These are phyloP conservation scores for Scaptomyza parva DNA, from an alignment of 2,888 invertebrate genomes.

Conservation along the genomic window DNA sequence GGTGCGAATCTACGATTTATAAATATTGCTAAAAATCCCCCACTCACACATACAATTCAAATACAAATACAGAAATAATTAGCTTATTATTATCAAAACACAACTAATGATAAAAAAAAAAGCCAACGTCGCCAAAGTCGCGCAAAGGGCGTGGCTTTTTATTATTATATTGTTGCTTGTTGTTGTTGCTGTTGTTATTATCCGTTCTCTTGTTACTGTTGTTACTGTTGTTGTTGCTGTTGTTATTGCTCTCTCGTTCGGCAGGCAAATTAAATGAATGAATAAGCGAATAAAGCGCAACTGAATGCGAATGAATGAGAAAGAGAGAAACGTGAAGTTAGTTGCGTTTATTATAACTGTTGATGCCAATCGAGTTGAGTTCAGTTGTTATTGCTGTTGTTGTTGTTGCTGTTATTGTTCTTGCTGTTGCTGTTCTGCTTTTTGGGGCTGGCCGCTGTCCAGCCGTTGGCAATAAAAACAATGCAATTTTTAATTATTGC, in stretches of 20 bases:
- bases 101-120: slow-evolving; percentile 46
- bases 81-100: slow-evolving; percentile 71
- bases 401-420: slow-evolving; percentile 7
- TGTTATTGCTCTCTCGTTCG: slow-evolving; percentile 22
- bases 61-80: slow-evolving; percentile 36
- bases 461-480: slow-evolving; percentile 55
- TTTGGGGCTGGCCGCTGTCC: slow-evolving; percentile 13
- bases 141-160: slow-evolving; percentile 52
- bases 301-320: slow-evolving; percentile 29
- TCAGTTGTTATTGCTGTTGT: slow-evolving; percentile 9
- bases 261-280: slow-evolving; percentile 41
- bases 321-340: slow-evolving; percentile 16
- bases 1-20: neutral
- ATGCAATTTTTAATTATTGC: slow-evolving; percentile 72
- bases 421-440: slow-evolving; percentile 2
- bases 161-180: neutral
- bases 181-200: neutral
- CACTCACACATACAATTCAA: slow-evolving; percentile 3
- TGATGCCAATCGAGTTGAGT: slow-evolving; percentile 17
- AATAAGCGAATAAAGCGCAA: slow-evolving; percentile 34
- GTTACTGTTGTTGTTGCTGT: slow-evolving; percentile 15
- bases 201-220: slow-evolving; percentile 18
- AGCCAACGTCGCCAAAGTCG: neutral
- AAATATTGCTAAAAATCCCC: neutral
- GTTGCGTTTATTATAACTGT: slow-evolving; percentile 20